Evolutionary conservation across 2,888 invertebrate genomes (phyloP), one percentile per base, ranked within the genome.

Genomic region (Scaptomyza tumidula): DNA sequence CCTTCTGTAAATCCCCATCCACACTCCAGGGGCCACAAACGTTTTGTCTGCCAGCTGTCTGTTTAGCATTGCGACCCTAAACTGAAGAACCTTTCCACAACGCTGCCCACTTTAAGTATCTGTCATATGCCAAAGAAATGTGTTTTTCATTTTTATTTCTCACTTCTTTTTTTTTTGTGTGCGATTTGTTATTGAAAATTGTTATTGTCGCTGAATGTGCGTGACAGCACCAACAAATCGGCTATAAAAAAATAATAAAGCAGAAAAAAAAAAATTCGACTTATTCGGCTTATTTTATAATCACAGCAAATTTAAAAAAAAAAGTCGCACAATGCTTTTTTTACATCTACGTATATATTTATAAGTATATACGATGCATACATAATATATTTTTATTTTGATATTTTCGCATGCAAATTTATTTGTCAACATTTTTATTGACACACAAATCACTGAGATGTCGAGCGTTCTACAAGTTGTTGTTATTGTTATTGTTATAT

Each of bases 231-330:
- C 52, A 59, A 37, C 39, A 62, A 39, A 31, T 3, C n/a, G 29
- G 13, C 13, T 58, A 49, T 59, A 19, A 19, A 19, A 19, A 19
- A 19, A 19, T 1, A 19, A 19, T 19, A 46, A 75, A 64, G 6
- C 7, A 16, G 37, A 6, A n/a, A 14, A n/a, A 41, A 41, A 41
- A 27, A 66, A 64, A 59, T 64, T 64, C 48, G 48, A 57, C 75
- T 71, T 71, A 58, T 66, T 71, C 39, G 61, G 73, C 83, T 85
- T 85, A 80, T 80, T 80, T 77, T 85, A 74, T 83, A 83, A 83
- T 83, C 83, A 67, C 63, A 58, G 55, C 65, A 61, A 56, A 66
- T 73, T 77, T 75, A 64, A 27, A 59, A 33, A 65, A 64, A 54
- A 19, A 19, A 19, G 19, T 46, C 59, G 59, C 13, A 35, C 43